Base-by-base conservation (phyloP, 2,797 vertebrate species). In the Orestias chungarensis region DNA sequence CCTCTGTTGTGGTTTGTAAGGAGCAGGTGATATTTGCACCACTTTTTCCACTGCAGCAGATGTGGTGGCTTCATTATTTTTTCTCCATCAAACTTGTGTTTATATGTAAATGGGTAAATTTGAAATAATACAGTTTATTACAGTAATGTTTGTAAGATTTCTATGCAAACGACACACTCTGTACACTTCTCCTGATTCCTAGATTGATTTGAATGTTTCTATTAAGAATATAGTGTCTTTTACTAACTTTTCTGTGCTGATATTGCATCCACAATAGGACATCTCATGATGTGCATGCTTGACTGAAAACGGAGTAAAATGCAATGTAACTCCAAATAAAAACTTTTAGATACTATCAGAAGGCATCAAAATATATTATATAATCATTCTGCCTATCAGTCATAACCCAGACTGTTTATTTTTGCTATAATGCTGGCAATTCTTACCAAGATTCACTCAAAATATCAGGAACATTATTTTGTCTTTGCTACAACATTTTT, bases 11-110 rank as follows among this genome's bases (percentile, higher is more conserved):
- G 87, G 87, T 87, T 69, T 66, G 40, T 23, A 47, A 18, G 47
- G 59, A 62, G 64, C 83, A 90, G 87, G 86, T 89, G 73, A 89
- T 74, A 75, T 50, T 50, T 57, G 25, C 12, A 14, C 43, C 64
- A 70, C 70, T 14, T 69, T 89, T 89, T 86, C 87, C 84, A 86
- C 10, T 64, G 82, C 62, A 38, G 42, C 68, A 42, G 74, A 68
- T n/a, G 50, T 8, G 46, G 66, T 38, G 74, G 65, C 78, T 66
- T 46, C 17, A 46, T 46, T 6, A 17, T 46, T 40, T 57, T 47
- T 7, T 66, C 75, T 38, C 43, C 42, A 23, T 85, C 59, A 79
- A 46, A 43, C 31, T 23, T 25, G 49, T 42, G 20, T 40, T 42
- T 46, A 43, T 66, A 18, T 29, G 14, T 27, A 64, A 70, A 47